These are phyloP conservation scores for Atta colombica DNA, from an alignment of 1,140 invertebrate genomes.

Conservation along the genomic window DNA sequence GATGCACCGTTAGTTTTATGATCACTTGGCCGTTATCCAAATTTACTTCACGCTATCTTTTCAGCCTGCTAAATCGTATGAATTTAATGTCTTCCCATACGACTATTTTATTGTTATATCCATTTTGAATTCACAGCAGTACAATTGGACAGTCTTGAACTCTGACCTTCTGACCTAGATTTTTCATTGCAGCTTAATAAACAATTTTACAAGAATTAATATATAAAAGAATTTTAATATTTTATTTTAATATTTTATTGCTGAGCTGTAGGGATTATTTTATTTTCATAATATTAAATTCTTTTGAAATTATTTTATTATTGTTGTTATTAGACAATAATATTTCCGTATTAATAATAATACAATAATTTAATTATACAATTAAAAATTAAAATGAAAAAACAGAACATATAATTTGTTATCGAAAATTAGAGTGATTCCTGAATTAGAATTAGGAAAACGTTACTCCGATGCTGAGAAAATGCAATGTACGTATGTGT, in stretches of 20 bases:
- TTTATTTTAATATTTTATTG: neutral
- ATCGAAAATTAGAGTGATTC: neutral
- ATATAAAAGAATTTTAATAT: slow-evolving; percentile 8
- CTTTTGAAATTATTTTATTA: slow-evolving; percentile 9
- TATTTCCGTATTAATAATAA: neutral
- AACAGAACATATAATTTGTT: neutral
- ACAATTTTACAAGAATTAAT: neutral
- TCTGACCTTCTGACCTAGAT: slow-evolving; percentile 10
- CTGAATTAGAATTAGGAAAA: slow-evolving; percentile 1
- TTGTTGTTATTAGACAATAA: neutral
- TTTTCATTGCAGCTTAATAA: neutral
- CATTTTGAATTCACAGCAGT: neutral
- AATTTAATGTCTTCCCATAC: slow-evolving; percentile 25
- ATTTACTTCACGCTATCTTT: slow-evolving; percentile 24
- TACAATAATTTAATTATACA: neutral
- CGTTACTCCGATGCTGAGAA: neutral
- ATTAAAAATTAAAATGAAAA: neutral
- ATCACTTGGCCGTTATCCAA: slow-evolving; percentile 15
- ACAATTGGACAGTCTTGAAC: slow-evolving; percentile 11
- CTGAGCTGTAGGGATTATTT: neutral
- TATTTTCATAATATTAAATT: neutral
- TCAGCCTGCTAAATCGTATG: slow-evolving; percentile 1
- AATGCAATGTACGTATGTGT: neutral
- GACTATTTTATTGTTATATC: slow-evolving; percentile 20
- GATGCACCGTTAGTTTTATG: slow-evolving; percentile 7